phyloP scores from a whole-genome alignment of 2,797 vertebrate genomes.

The Sparus aurata region DNA sequence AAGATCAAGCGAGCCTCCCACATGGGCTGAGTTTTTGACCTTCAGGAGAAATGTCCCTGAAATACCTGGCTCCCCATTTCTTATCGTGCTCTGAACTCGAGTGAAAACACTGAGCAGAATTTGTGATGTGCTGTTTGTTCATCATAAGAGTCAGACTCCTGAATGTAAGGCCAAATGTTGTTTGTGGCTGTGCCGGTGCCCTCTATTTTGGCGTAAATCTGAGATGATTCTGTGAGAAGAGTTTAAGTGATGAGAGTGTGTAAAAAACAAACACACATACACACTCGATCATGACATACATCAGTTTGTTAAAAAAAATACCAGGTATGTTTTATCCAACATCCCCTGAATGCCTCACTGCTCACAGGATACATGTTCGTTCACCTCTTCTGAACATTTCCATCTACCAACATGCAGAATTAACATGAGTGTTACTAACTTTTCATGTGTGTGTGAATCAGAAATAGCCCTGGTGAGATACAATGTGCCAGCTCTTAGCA shows the following conservation, averaged over 20 bases:
- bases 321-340: neutral
- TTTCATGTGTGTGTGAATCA: conserved; percentile 18
- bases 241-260: conserved; percentile 51
- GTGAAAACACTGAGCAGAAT: conserved; percentile 50
- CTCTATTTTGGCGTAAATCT: conserved; percentile 55
- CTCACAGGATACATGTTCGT: neutral
- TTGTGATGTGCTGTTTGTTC: conserved; percentile 55
- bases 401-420: neutral
- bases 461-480: neutral
- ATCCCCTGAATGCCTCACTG: neutral
- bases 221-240: conserved; percentile 45
- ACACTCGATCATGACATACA: conserved; percentile 4
- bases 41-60: conserved; percentile 63
- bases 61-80: conserved; percentile 7
- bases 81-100: conserved; percentile 32
- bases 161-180: conserved; percentile 9
- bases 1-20: conserved; percentile 57
- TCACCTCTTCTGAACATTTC: conserved; percentile 8
- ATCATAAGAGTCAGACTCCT: conserved; percentile 39
- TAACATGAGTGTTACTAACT: conserved; percentile 3
- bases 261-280: neutral
- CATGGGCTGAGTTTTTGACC: conserved; percentile 63
- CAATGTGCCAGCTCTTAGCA: conserved; percentile 63
- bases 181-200: neutral
- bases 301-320: neutral